Percentiles rank a stretch among this genome's conserved stretches.
Conservation (phyloP, 1,140 invertebrate species). For the Cataglyphis hispanica region DNA sequence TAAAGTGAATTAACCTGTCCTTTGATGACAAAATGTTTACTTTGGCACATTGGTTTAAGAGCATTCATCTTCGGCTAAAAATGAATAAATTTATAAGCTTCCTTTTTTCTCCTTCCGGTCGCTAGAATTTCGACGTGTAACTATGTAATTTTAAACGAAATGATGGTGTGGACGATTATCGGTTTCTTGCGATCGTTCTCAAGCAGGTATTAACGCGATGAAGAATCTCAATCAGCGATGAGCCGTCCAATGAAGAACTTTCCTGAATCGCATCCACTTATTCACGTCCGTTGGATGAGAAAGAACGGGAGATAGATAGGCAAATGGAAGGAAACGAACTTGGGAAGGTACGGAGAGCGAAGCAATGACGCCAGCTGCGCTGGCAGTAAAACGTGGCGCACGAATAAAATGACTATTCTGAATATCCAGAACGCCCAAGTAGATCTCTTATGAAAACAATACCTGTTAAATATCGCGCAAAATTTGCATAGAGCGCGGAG, state of each 20-base stretch:
- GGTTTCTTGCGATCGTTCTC: conserved; percentile 43
- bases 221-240: conserved; percentile 69
- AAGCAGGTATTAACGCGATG: conserved; percentile 63
- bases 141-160: conserved; percentile 22
- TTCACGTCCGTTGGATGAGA: conserved; percentile 75
- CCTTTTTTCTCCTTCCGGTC: not conserved
- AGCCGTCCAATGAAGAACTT: conserved; percentile 64
- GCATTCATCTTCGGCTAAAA: conserved; percentile 41
- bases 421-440: conserved; percentile 11
- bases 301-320: conserved; percentile 63
- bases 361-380: conserved; percentile 35
- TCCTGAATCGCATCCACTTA: conserved; percentile 77
- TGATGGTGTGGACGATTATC: conserved; percentile 26
- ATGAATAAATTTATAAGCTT: conserved; percentile 56
- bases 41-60: conserved; percentile 34
- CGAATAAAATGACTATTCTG: conserved; percentile 47
- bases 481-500: not conserved
- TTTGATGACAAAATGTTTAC: conserved; percentile 30
- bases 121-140: not conserved
- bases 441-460: conserved; percentile 39
- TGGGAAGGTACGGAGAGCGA: not conserved
- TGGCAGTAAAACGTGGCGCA: conserved; percentile 20
- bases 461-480: conserved; percentile 26
- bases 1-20: conserved; percentile 44
- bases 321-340: conserved; percentile 59